Percentiles rank a stretch among this genome's conserved stretches.
These are phyloP conservation scores for Hyles vespertilio DNA, from an alignment of 1,140 invertebrate species.

Conservation along the genomic window DNA sequence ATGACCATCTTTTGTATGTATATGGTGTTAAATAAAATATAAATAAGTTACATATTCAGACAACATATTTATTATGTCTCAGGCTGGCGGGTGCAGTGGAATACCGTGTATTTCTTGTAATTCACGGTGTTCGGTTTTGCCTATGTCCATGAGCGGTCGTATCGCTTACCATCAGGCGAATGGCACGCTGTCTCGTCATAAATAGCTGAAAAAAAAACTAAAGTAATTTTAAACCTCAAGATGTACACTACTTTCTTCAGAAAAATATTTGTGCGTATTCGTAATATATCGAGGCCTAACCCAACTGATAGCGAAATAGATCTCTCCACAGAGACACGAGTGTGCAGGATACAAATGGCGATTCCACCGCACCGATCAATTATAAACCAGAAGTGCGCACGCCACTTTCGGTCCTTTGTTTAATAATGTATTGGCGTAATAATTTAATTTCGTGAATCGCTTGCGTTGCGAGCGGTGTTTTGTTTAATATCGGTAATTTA, in stretches of 20 bases:
- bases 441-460: constrained; percentile 15
- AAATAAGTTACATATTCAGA: not conserved
- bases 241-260: no score
- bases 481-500: not conserved
- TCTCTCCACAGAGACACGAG: constrained; percentile 51
- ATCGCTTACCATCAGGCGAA: no score
- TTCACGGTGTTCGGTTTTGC: no score
- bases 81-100: no score
- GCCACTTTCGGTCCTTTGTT: constrained; percentile 18
- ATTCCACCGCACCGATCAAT: constrained; percentile 61
- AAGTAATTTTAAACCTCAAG: no score
- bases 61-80: no score
- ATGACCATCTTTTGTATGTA: not conserved
- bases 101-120: no score
- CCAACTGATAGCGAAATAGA: constrained; percentile 26
- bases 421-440: constrained; percentile 27
- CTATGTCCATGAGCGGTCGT: no score
- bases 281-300: no score
- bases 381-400: constrained; percentile 54
- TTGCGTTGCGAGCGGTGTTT: constrained; percentile 10
- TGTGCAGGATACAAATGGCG: constrained; percentile 63
- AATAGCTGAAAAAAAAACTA: no score
- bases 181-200: no score
- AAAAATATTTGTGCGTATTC: no score
- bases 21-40: not conserved